A percentile compares a stretch with the other conserved stretches of the same genome.
These are phyloP conservation scores for Smithornis capensis DNA, from an alignment of 2,113 vertebrate genomes.

Conservation along the genomic window DNA sequence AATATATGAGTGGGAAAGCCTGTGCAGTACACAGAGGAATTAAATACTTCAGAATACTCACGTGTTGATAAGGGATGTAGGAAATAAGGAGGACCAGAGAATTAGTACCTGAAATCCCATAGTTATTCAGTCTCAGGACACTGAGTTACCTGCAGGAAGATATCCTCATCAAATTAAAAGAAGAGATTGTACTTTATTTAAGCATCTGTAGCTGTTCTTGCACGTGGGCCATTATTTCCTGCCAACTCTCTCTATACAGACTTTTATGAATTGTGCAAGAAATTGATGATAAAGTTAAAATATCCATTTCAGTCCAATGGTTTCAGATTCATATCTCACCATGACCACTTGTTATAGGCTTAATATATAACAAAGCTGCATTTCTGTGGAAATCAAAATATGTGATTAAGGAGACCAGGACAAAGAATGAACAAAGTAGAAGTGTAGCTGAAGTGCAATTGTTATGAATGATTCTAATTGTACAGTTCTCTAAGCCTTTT, in stretches of 20 bases:
- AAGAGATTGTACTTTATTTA: neutral
- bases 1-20: neutral
- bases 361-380: neutral
- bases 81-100: neutral
- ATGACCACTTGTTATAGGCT: neutral
- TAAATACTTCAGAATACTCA: neutral
- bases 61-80: neutral
- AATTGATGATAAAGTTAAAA: constrained; percentile 13
- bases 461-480: neutral
- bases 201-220: neutral
- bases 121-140: neutral
- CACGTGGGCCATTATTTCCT: neutral
- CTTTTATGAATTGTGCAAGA: constrained; percentile 37
- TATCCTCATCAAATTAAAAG: neutral
- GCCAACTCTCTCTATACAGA: neutral
- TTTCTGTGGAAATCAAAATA: neutral
- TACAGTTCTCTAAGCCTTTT: neutral
- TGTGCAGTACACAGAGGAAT: neutral
- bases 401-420: neutral
- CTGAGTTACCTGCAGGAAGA: neutral
- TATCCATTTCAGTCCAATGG: neutral
- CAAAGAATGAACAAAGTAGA: neutral
- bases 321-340: neutral
- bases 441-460: neutral
- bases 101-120: neutral